Conservation (phyloP, 1,140 invertebrate genomes). For the Lordiphosa mommai region DNA sequence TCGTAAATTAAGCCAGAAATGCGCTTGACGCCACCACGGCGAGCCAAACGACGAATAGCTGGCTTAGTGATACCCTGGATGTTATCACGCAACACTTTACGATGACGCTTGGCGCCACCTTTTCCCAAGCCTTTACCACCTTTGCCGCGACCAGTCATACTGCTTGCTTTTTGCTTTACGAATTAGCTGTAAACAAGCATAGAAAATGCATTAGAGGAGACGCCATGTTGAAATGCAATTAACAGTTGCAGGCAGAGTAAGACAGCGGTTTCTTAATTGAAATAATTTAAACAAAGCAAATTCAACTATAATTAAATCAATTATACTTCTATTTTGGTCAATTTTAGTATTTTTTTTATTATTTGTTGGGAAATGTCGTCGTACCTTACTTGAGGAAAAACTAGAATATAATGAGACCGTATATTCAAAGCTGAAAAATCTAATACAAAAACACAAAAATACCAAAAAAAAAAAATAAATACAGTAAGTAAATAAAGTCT, state of each 20-base stretch:
- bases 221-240: conserved; percentile 30
- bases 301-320: no score
- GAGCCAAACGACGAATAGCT: conserved; percentile 82
- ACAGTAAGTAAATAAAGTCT: no score
- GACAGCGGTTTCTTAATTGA: not conserved
- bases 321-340: not conserved
- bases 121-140: conserved; percentile 86
- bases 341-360: not conserved
- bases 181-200: conserved; percentile 13
- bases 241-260: not conserved
- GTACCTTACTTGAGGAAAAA: conserved; percentile 14
- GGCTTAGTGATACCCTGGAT: conserved; percentile 85
- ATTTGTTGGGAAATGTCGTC: not conserved
- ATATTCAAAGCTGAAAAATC: no score
- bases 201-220: not conserved
- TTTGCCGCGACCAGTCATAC: conserved; percentile 85
- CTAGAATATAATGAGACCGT: not conserved
- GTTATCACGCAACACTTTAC: conserved; percentile 86
- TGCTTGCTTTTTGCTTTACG: conserved; percentile 16
- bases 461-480: no score
- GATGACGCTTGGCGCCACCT: conserved; percentile 86
- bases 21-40: conserved; percentile 88
- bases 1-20: conserved; percentile 89
- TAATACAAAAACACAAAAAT: no score
- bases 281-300: no score